A percentile compares a stretch with the other conserved stretches of the same genome.
Evolutionary conservation across 2,888 invertebrate genomes (phyloP).

Genomic region (Spisula subtruncata): DNA sequence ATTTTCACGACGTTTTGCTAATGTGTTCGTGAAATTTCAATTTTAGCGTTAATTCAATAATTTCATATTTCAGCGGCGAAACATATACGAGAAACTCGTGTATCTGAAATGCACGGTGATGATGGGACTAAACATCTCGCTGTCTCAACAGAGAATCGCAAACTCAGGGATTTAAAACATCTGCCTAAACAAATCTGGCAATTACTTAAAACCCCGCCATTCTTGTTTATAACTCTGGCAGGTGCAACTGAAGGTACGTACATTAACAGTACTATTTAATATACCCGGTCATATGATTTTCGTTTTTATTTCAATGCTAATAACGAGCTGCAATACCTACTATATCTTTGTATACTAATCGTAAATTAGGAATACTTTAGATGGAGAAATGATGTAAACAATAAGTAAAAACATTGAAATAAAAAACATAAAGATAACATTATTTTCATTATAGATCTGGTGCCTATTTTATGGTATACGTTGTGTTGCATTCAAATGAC

Average conservation of each 20-base stretch:
- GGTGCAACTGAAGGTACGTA: slow-evolving; percentile 89
- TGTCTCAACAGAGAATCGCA: slow-evolving; percentile 40
- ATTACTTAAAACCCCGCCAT: slow-evolving; percentile 82
- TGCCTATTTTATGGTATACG: too few relatives aligned
- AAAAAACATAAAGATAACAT: too few relatives aligned
- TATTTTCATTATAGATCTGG: too few relatives aligned
- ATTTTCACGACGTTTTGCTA: background rate
- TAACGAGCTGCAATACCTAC: too few relatives aligned
- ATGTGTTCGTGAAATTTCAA: background rate
- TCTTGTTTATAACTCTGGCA: slow-evolving; percentile 91
- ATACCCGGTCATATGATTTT: too few relatives aligned
- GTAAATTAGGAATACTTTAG: too few relatives aligned
- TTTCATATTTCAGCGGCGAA: slow-evolving; percentile 76
- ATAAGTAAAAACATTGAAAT: too few relatives aligned
- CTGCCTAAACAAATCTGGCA: slow-evolving; percentile 65
- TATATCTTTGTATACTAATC: too few relatives aligned
- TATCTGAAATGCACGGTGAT: slow-evolving; percentile 80
- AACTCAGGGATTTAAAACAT: slow-evolving; percentile 64
- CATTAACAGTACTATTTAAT: too few relatives aligned
- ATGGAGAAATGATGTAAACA: too few relatives aligned
- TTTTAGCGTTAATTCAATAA: background rate
- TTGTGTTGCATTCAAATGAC: too few relatives aligned
- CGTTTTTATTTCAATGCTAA: too few relatives aligned
- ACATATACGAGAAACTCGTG: slow-evolving; percentile 73
- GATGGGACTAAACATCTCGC: slow-evolving; percentile 58